A percentile compares a stretch with the other conserved stretches of the same genome.
Evolutionary conservation across 2,113 vertebrate genomes (phyloP).

Genomic region (Gallinago undulata): DNA sequence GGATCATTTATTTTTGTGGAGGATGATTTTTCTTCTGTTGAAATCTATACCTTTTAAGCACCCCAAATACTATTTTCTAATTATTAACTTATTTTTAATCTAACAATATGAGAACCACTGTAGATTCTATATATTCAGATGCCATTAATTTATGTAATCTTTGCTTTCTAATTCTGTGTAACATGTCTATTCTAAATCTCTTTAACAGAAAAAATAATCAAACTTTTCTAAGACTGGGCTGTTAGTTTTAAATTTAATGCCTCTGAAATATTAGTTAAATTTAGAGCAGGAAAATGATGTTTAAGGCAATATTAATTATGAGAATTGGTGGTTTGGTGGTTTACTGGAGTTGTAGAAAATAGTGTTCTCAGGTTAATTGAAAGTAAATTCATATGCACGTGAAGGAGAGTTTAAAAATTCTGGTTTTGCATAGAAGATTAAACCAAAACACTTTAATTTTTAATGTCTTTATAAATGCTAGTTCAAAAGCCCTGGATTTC

Average conservation of each 20-base stretch:
- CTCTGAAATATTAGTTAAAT: not conserved
- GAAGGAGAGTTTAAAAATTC: not conserved
- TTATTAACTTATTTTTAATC: not conserved
- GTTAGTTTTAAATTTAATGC: not conserved
- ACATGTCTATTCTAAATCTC: not conserved
- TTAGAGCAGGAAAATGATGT: not conserved
- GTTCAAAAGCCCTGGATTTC: not conserved
- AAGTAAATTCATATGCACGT: not conserved
- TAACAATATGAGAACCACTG: not conserved
- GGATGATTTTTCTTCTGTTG: not conserved
- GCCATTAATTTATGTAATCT: not conserved
- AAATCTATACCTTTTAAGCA: not conserved
- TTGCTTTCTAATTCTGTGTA: not conserved
- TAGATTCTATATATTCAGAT: not conserved
- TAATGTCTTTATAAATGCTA: not conserved
- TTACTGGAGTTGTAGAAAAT: not conserved
- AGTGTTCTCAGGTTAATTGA: not conserved
- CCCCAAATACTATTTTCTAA: not conserved
- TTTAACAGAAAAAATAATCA: not conserved
- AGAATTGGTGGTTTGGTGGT: not conserved
- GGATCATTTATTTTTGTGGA: not conserved
- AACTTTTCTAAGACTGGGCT: not conserved
- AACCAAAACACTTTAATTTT: not conserved
- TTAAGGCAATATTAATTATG: conserved; percentile 4
- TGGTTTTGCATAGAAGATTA: not conserved